Conservation (phyloP, 2,888 invertebrate species). For the Amphipoea oculea region DNA sequence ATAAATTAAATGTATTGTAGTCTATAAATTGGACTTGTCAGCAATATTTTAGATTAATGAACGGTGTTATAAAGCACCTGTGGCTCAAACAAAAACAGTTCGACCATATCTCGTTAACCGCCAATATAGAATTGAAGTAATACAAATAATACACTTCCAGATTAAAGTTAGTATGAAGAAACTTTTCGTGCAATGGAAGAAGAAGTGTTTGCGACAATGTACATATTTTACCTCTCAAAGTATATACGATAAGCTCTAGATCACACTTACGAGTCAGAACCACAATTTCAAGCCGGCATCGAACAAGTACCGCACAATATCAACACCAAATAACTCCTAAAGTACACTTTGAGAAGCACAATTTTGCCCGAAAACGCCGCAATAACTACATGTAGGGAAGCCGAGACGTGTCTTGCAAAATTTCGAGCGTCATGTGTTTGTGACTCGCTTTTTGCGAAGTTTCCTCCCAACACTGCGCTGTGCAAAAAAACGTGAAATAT, state of each 20-base stretch:
- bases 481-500: slow-evolving; percentile 71
- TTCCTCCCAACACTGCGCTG: slow-evolving; percentile 56
- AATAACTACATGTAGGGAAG: slow-evolving; percentile 53
- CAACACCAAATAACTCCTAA: slow-evolving; percentile 49
- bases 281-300: slow-evolving; percentile 23
- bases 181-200: neutral
- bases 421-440: slow-evolving; percentile 76
- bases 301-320: slow-evolving; percentile 31
- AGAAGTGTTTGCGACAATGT: neutral
- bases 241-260: slow-evolving; percentile 2
- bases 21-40: slow-evolving; percentile 20
- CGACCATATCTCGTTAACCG: neutral
- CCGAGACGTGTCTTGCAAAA: slow-evolving; percentile 75
- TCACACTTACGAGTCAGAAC: slow-evolving; percentile 1
- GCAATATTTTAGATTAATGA: slow-evolving; percentile 30
- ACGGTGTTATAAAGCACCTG: neutral
- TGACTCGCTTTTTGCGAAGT: slow-evolving; percentile 71
- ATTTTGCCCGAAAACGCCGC: slow-evolving; percentile 43
- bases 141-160: neutral
- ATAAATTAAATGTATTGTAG: slow-evolving; percentile 25
- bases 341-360: slow-evolving; percentile 41
- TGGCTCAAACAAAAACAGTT: neutral
- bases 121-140: neutral
- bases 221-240: neutral
- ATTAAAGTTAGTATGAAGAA: neutral